Base-by-base conservation (phyloP, 2,113 vertebrate species). In the Panurus biarmicus region DNA sequence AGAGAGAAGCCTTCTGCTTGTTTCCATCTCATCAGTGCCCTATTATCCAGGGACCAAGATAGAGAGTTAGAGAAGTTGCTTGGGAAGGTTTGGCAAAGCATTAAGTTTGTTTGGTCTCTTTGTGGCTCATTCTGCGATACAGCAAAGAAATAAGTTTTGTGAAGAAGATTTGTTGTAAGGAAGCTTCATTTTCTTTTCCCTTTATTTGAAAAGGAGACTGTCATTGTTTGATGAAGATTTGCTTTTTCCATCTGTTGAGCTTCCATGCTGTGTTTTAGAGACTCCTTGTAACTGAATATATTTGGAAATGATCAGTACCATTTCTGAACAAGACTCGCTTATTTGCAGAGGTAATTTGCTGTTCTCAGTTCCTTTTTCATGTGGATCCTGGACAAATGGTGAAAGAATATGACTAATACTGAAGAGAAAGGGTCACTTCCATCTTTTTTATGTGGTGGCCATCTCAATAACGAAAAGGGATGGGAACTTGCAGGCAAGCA, bases 271-370 rank as follows among this genome's bases (percentile, higher is more conserved):
- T 75, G 72, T 83, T 93, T 89, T 91, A 93, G 91, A 91, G 82
- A 60, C 60, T 93, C 66, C 69, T 86, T 65, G 65, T 90, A 88
- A 85, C 71, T 89, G 81, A 90, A 92, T 90, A 54, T 77, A 67
- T 91, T 84, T 95, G 82, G 75, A 85, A 90, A 89, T 78, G 1
- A 67, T 88, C 83, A 90, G 53, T 95, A 45, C 75, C 22, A 7
- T 83, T 93, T 94, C 92, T 86, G 90, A 91, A 71, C 1, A 1
- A 85, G 78, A 77, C 64, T 91, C 17, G 6, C 67, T 62, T 89
- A 79, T 91, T 94, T 95, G 90, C 75, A 80, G 90, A 90, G 88
- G 72, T 93, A 93, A 93, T 95, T 95, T 95, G 48, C 44, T 76
- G 28, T 69, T 81, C 78, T 83, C 45, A 21, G 48, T 92, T 80